Evolutionary conservation across 2,797 vertebrate species (phyloP).

Genomic region (Tenualosa ilisha): DNA sequence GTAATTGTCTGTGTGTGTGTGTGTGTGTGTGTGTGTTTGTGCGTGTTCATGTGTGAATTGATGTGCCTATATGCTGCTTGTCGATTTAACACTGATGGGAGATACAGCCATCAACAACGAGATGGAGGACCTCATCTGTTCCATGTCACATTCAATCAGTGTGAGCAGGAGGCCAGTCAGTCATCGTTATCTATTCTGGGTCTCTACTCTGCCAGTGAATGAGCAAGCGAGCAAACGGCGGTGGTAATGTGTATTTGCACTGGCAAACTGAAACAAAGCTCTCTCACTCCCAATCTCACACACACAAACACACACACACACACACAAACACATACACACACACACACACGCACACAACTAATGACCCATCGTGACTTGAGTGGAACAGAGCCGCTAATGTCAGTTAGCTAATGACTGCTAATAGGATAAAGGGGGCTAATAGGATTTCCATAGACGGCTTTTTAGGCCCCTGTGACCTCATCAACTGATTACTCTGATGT

Average conservation of each 20-base stretch:
- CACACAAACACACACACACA: not conserved
- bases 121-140: not conserved
- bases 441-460: constrained; percentile 2
- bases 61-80: not conserved
- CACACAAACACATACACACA: not conserved
- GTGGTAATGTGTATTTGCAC: not conserved
- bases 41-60: too few relatives aligned
- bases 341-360: not conserved
- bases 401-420: constrained; percentile 14
- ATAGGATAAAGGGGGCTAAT: not conserved
- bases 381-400: not conserved
- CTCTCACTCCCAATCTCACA: not conserved
- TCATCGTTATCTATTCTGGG: not conserved
- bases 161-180: not conserved
- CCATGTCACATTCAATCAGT: not conserved
- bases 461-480: not conserved
- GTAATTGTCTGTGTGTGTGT: too few relatives aligned
- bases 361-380: not conserved
- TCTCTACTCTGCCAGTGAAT: not conserved
- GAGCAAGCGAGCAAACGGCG: not conserved
- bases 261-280: too few relatives aligned
- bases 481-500: not conserved
- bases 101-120: not conserved
- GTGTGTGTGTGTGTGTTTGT: too few relatives aligned
- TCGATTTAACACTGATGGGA: not conserved